Evolutionary conservation across 2,113 vertebrate genomes (phyloP).

Genomic region (Gasterosteus aculeatus): DNA sequence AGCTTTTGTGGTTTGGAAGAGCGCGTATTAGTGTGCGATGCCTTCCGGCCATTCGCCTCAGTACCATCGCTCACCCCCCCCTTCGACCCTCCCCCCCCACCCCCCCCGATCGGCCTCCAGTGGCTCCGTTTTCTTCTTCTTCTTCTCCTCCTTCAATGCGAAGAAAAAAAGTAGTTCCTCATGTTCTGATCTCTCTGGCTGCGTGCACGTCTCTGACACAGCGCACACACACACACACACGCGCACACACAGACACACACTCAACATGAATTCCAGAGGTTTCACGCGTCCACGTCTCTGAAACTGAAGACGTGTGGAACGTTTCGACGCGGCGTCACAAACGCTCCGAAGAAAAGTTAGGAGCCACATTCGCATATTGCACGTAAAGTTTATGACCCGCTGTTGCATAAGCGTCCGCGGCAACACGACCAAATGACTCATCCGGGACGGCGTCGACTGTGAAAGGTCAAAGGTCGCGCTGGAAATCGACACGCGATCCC

Average conservation of each 20-base stretch:
- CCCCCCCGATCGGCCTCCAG: constrained; percentile 1
- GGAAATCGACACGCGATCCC: constrained; percentile 11
- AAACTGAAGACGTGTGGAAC: neutral
- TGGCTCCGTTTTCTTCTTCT: neutral
- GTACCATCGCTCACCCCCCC: constrained; percentile 1
- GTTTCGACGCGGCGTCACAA: neutral
- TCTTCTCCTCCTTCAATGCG: neutral
- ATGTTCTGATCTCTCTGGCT: neutral
- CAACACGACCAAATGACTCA: too few relatives aligned
- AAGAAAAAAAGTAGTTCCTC: constrained; percentile 18
- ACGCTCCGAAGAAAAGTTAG: neutral
- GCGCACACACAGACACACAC: neutral
- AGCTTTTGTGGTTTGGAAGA: constrained; percentile 76
- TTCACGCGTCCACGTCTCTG: neutral
- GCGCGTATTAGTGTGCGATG: constrained; percentile 41
- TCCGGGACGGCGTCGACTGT: too few relatives aligned
- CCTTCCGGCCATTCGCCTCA: constrained; percentile 54
- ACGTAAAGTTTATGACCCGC: neutral
- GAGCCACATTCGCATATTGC: neutral
- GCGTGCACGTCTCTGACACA: neutral
- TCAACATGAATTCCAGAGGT: constrained; percentile 1
- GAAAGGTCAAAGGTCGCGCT: constrained; percentile 36
- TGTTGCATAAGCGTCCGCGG: neutral
- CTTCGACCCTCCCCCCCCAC: neutral
- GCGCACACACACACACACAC: neutral